Percentiles rank a stretch among this genome's conserved stretches.
Conservation (phyloP, 2,797 vertebrate genomes). For the Macropus fuliginosus region DNA sequence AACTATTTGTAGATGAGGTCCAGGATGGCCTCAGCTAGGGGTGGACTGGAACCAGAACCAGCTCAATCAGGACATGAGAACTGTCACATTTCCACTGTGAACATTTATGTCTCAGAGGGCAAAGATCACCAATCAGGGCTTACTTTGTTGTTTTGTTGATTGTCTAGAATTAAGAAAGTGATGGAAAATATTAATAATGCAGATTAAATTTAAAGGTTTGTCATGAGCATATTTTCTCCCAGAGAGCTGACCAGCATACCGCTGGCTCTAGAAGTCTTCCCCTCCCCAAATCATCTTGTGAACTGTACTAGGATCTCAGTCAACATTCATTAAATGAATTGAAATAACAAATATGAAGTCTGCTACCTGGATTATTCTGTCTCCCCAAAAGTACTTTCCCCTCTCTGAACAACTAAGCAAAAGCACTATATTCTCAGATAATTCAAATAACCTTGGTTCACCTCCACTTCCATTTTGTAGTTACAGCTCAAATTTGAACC, state of each 20-base stretch:
- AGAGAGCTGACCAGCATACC: background rate
- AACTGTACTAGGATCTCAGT: background rate
- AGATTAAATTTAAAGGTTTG: background rate
- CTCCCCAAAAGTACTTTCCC: background rate
- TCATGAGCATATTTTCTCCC: background rate
- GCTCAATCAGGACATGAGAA: background rate
- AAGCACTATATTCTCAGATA: conserved; percentile 22
- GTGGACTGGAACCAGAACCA: background rate
- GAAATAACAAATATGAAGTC: background rate
- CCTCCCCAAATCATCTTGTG: background rate
- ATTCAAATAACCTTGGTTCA: conserved; percentile 31
- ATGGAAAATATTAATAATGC: background rate
- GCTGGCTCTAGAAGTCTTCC: background rate
- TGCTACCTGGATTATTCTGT: background rate
- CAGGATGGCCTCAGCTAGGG: background rate
- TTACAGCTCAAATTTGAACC: conserved; percentile 56
- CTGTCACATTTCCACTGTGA: background rate
- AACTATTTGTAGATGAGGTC: background rate
- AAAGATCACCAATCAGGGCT: background rate
- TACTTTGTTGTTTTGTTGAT: background rate
- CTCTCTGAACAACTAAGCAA: conserved; percentile 11
- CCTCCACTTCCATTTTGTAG: background rate
- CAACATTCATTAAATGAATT: background rate
- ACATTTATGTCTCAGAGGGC: background rate
- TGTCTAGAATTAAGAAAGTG: background rate